Evolutionary conservation across 2,113 vertebrate species (phyloP), one percentile per base, ranked within the genome.

Genomic region (Barnardius zonarius): DNA sequence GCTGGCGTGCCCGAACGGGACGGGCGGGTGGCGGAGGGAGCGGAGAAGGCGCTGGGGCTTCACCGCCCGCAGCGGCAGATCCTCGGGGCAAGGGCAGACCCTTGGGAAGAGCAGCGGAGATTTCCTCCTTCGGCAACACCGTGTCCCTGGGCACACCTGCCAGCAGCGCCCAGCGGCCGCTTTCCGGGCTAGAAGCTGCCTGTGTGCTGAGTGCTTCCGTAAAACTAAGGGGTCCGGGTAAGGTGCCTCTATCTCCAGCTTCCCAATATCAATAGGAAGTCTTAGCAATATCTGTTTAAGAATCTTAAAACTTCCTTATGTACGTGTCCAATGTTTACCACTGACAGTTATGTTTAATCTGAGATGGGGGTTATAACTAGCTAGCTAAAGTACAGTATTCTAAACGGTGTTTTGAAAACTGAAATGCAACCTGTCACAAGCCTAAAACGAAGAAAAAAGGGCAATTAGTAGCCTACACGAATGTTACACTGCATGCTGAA

Each of bases 251-350:
- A 7, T 35, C 19, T 10, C 27, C 41, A 11, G 16, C 18, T 23
- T 48, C 41, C 18, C 41, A 6, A 4, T 4, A 7, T 5, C 23
- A 2, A 1, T 5, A 39, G 20, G 12, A 70, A 63, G 24, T 22
- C 27, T 43, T 31, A 15, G 7, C 13, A 8, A 11, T 30, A 28
- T 3, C 66, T 5, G 0, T 68, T 52, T 10, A 2, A 67, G 76
- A 67, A 17, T 8, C 6, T 30, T 35, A 6, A 57, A 86, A 15
- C 30, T 61, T 33, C 14, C 17, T 41, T 39, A 13, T 6, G 17
- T 5, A 4, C 6, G 24, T 1, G 0, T 30, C 52, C 33, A 18
- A 2, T 30, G 11, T 62, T 89, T 62, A 11, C 28, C 1, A 0
- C 30, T 46, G 43, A 7, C 3, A 2, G 0, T 6, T 24, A 13